These are phyloP conservation scores for Lophius americanus DNA, from an alignment of 2,797 vertebrate genomes.

Conservation along the genomic window DNA sequence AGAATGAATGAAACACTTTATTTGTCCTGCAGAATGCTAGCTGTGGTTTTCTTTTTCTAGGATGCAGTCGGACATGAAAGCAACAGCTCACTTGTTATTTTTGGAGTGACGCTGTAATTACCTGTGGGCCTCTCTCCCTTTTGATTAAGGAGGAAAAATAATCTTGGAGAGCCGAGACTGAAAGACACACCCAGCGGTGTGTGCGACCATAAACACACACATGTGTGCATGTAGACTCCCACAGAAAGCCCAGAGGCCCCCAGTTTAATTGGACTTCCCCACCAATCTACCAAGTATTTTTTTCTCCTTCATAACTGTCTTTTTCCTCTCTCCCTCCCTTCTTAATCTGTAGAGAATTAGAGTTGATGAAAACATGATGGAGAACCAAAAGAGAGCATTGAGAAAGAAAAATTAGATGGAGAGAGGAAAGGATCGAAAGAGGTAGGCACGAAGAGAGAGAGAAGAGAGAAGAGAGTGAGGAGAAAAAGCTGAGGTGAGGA, in stretches of 20 bases:
- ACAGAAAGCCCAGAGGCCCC: constrained; percentile 63
- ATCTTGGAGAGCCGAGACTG: constrained; percentile 65
- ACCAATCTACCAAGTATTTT: constrained; percentile 59
- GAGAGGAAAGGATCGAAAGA: background rate
- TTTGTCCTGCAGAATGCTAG: constrained; percentile 36
- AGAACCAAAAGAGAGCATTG: constrained; percentile 29
- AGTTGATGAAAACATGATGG: constrained; percentile 34
- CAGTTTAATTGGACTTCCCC: constrained; percentile 78
- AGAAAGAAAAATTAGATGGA: constrained; percentile 20
- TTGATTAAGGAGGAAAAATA: constrained; percentile 76
- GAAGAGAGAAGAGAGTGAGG: background rate
- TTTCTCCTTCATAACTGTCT: constrained; percentile 9
- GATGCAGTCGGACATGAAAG: constrained; percentile 53
- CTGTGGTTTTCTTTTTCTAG: constrained; percentile 41
- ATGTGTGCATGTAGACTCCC: constrained; percentile 18
- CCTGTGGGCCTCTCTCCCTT: constrained; percentile 69
- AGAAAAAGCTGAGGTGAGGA: constrained; percentile 28
- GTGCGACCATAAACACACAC: constrained; percentile 21
- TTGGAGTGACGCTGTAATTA: constrained; percentile 69
- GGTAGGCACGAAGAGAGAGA: background rate
- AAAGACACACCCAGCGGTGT: constrained; percentile 50
- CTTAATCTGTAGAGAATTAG: constrained; percentile 61
- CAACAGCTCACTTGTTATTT: constrained; percentile 59
- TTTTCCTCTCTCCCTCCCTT: constrained; percentile 35
- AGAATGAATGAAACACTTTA: constrained; percentile 16